phyloP scores from a whole-genome alignment of 2,888 invertebrate species.

The Drosophila yooni region DNA sequence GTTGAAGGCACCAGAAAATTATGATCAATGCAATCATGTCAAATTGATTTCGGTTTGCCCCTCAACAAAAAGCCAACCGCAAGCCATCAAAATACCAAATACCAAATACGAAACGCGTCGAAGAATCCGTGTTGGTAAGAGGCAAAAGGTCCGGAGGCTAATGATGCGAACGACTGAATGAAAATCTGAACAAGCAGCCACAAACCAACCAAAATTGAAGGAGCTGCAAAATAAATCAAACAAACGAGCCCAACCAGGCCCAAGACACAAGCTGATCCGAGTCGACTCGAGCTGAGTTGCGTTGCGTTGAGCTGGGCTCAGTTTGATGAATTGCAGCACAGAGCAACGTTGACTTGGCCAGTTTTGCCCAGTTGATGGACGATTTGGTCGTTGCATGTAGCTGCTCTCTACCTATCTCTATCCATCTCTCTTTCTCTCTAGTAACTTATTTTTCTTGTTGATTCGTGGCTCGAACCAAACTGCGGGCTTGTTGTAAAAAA shows the following conservation, averaged over 20 bases:
- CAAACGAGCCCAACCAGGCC: slow-evolving; percentile 60
- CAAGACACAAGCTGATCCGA: slow-evolving; percentile 17
- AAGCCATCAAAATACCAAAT: slow-evolving; percentile 22
- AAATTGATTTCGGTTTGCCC: slow-evolving; percentile 72
- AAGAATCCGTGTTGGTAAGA: slow-evolving; percentile 10
- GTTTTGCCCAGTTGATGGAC: slow-evolving; percentile 59
- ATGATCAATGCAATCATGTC: slow-evolving; percentile 80
- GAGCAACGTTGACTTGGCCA: slow-evolving; percentile 66
- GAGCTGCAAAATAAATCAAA: slow-evolving; percentile 80
- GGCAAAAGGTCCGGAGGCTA: slow-evolving; percentile 34
- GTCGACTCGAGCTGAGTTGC: slow-evolving; percentile 6
- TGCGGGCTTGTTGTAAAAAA: slow-evolving; percentile 50
- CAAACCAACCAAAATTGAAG: slow-evolving; percentile 59
- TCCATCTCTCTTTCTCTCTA: not conserved
- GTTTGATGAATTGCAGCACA: slow-evolving; percentile 75
- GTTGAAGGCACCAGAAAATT: slow-evolving; percentile 53
- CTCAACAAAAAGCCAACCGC: slow-evolving; percentile 34
- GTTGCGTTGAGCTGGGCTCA: slow-evolving; percentile 2
- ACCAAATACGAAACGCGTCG: slow-evolving; percentile 7
- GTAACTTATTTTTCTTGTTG: not conserved
- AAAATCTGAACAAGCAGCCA: slow-evolving; percentile 13
- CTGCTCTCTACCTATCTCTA: slow-evolving; percentile 3
- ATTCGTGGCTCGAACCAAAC: slow-evolving; percentile 27
- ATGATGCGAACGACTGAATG: slow-evolving; percentile 49
- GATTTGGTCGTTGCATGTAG: slow-evolving; percentile 34